phyloP scores from a whole-genome alignment of 2,888 invertebrate species.

The Philopedon plagiatum region DNA sequence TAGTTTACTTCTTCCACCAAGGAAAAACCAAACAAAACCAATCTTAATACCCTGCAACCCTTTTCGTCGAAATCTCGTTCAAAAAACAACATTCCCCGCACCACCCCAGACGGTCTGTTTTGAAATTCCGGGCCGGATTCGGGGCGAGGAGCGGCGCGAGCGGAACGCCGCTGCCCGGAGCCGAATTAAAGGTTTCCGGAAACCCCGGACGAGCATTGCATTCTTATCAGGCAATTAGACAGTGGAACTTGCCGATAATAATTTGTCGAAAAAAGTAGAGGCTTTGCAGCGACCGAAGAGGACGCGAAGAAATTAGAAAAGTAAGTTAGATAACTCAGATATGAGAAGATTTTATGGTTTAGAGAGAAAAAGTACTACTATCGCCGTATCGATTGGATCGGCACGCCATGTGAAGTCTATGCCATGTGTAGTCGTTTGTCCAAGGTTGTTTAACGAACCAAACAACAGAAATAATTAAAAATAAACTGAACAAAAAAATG shows the following conservation, averaged over 20 bases:
- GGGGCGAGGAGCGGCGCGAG: not conserved
- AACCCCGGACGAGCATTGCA: constrained; percentile 61
- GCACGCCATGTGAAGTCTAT: too few species aligned
- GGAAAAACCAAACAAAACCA: not conserved
- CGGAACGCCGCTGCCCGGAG: constrained; percentile 4
- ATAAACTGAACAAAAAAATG: too few species aligned
- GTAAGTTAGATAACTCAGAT: too few species aligned
- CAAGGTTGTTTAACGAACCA: too few species aligned
- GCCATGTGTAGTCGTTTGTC: too few species aligned
- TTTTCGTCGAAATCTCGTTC: constrained; percentile 5
- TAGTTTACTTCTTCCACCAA: not conserved
- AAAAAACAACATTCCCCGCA: constrained; percentile 19
- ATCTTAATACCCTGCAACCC: constrained; percentile 11
- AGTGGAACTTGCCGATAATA: constrained; percentile 60
- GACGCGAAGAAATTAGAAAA: too few species aligned
- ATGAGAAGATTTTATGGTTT: too few species aligned
- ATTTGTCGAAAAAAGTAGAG: constrained; percentile 54
- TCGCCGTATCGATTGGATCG: too few species aligned
- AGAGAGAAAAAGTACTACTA: too few species aligned
- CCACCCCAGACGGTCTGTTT: constrained; percentile 14
- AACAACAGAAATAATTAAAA: too few species aligned
- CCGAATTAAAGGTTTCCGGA: constrained; percentile 53
- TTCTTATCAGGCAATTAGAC: constrained; percentile 67
- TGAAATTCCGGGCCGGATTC: constrained; percentile 9
- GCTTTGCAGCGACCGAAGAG: not conserved